These are phyloP conservation scores for Pristiophorus japonicus DNA, from an alignment of 2,113 vertebrate genomes.

Conservation along the genomic window DNA sequence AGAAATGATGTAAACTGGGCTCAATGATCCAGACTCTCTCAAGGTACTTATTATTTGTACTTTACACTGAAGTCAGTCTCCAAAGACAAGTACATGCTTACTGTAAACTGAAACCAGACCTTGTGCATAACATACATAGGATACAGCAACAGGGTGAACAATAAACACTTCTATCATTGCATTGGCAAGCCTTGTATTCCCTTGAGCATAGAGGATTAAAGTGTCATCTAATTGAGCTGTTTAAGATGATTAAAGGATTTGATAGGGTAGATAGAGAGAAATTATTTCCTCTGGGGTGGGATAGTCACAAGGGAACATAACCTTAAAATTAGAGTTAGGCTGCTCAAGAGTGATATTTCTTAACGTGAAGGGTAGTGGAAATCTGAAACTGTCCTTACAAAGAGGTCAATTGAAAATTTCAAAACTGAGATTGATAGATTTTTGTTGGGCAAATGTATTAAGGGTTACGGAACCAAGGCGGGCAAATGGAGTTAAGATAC, in stretches of 20 bases:
- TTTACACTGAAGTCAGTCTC: neutral
- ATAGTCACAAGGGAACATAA: neutral
- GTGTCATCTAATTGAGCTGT: neutral
- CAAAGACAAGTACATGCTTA: neutral
- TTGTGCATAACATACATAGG: neutral
- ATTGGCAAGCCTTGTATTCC: neutral
- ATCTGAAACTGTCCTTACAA: neutral
- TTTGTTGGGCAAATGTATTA: neutral
- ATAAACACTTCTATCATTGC: neutral
- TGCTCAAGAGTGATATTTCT: neutral
- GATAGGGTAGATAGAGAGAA: neutral
- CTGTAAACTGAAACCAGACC: neutral
- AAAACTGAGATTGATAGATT: neutral
- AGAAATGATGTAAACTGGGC: neutral
- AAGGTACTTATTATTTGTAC: neutral
- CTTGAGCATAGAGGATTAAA: neutral
- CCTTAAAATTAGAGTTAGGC: neutral
- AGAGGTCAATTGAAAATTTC: neutral
- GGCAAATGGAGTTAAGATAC: neutral
- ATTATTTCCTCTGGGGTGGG: neutral
- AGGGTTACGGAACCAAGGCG: neutral
- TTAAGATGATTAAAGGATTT: neutral
- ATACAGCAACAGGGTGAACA: neutral
- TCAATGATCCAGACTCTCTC: neutral
- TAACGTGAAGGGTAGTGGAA: neutral